Evolutionary conservation across 2,113 vertebrate species (phyloP).

Genomic region (Boleophthalmus pectinirostris): DNA sequence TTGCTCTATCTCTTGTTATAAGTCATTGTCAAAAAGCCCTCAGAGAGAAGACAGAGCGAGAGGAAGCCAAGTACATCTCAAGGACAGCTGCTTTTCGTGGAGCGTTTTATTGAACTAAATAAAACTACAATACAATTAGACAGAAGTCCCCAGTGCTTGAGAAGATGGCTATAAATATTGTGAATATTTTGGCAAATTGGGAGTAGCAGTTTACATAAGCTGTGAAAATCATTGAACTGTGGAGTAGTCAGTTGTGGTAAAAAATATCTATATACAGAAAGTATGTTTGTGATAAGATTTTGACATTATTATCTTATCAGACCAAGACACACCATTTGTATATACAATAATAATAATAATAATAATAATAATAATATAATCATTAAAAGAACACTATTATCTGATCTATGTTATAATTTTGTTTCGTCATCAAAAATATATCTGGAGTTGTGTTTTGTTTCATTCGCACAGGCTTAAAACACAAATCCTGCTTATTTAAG

Average conservation of each 20-base stretch:
- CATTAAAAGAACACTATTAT: no score
- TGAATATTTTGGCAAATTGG: slow-evolving; percentile 8
- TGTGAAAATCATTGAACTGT: neutral
- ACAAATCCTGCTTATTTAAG: no score
- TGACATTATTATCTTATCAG: neutral
- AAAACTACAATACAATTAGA: slow-evolving; percentile 14
- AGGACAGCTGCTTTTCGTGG: slow-evolving; percentile 23
- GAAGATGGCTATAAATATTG: slow-evolving; percentile 5
- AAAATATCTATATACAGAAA: neutral
- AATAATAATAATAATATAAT: no score
- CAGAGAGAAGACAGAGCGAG: slow-evolving; percentile 25
- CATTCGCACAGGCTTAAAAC: no score
- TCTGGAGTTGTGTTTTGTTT: no score
- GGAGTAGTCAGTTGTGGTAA: neutral
- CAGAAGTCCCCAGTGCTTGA: neutral
- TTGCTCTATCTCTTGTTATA: slow-evolving; percentile 10
- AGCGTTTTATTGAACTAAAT: slow-evolving; percentile 13
- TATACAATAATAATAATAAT: no score
- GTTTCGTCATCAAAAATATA: no score
- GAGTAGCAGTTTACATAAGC: slow-evolving; percentile 9
- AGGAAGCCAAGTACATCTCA: slow-evolving; percentile 22
- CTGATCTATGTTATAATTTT: no score
- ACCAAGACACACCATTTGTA: neutral
- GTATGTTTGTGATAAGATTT: neutral
- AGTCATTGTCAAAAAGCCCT: slow-evolving; percentile 36